Evolutionary conservation across 2,113 vertebrate genomes (phyloP).

Genomic region (Colaptes auratus): DNA sequence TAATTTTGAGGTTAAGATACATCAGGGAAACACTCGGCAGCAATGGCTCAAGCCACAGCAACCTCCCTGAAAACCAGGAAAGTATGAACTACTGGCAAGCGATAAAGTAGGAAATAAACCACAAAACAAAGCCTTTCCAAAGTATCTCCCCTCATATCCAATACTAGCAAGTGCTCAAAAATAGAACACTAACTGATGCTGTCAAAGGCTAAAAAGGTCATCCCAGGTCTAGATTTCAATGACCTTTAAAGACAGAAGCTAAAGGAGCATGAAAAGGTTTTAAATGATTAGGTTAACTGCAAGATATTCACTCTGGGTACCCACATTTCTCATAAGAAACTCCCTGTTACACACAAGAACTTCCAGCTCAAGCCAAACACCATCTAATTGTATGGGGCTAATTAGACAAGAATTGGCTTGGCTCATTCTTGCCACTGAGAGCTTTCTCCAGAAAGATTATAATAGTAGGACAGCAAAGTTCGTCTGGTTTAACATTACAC

Average conservation of each 20-base stretch:
- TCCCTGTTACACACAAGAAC: background rate
- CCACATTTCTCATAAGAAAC: slow-evolving; percentile 14
- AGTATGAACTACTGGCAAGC: background rate
- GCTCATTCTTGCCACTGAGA: background rate
- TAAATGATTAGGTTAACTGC: slow-evolving; percentile 4
- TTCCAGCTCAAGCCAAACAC: slow-evolving; percentile 27
- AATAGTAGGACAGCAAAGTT: background rate
- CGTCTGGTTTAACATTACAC: background rate
- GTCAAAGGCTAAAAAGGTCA: slow-evolving; percentile 37
- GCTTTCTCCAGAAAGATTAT: background rate
- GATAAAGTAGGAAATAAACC: background rate
- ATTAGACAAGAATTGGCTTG: slow-evolving; percentile 3
- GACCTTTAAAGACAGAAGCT: slow-evolving; percentile 40
- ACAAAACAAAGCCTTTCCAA: slow-evolving; percentile 9
- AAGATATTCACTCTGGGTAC: background rate
- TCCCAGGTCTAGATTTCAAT: slow-evolving; percentile 29
- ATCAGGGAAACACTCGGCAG: background rate
- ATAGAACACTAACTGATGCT: slow-evolving; percentile 16
- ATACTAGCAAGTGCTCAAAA: background rate
- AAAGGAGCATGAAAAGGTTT: slow-evolving; percentile 3
- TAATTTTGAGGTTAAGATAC: background rate
- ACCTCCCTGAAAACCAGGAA: background rate
- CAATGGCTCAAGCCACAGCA: background rate
- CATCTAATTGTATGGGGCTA: background rate
- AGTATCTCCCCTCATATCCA: background rate